Percentiles rank a stretch among this genome's conserved stretches.
Conservation (phyloP, 2,113 vertebrate species). For the human (Homo sapiens) region DNA sequence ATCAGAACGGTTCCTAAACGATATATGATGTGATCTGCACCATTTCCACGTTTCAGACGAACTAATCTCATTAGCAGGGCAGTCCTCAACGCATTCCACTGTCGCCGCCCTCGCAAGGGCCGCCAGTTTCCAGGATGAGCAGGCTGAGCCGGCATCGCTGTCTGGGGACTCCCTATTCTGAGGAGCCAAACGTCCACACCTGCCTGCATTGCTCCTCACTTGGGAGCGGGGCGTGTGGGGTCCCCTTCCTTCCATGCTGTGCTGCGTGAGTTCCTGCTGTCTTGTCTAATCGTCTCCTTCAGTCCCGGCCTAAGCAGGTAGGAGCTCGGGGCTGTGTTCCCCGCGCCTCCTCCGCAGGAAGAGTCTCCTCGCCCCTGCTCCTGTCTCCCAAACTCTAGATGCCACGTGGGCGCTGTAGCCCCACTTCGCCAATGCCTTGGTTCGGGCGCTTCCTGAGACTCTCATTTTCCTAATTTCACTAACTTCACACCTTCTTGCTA, state of each 20-base stretch:
- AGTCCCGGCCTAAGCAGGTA: background rate
- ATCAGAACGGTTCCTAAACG: background rate
- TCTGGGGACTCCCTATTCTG: too few species aligned
- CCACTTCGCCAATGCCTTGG: background rate
- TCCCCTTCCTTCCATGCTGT: fast-evolving
- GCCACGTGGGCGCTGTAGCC: background rate
- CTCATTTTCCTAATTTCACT: background rate
- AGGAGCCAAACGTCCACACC: too few species aligned
- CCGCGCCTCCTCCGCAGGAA: too few species aligned
- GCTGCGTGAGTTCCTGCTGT: background rate
- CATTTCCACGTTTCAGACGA: background rate
- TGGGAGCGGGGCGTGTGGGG: background rate
- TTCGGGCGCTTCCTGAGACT: background rate
- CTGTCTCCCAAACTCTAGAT: background rate
- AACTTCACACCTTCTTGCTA: background rate
- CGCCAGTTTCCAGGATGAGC: background rate
- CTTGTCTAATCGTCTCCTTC: background rate
- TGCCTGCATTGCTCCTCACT: too few species aligned
- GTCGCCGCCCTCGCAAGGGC: too few species aligned
- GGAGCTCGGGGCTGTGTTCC: too few species aligned
- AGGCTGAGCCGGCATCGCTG: background rate
- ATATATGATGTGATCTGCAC: background rate
- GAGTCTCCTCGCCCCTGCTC: too few species aligned
- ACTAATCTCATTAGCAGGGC: background rate
- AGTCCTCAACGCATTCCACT: background rate